Conservation (phyloP, 2,113 vertebrate genomes). For the Mionectes macconnelli region DNA sequence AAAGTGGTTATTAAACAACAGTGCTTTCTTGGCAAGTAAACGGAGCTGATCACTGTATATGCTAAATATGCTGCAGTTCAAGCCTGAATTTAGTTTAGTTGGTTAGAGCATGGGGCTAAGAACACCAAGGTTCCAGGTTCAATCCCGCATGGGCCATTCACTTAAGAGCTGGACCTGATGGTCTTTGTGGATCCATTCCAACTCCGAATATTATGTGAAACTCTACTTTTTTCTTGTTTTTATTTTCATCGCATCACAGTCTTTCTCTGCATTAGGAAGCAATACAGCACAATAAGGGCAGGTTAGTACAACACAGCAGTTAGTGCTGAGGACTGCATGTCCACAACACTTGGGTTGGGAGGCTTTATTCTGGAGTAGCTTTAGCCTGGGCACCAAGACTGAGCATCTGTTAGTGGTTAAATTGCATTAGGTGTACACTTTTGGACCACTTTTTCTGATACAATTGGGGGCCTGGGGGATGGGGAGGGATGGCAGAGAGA, state of each 20-base stretch:
- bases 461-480: fast-evolving
- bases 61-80: neutral
- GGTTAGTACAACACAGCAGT: neutral
- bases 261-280: neutral
- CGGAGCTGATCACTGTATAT: no score
- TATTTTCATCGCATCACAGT: neutral
- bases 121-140: neutral
- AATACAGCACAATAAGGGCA: neutral
- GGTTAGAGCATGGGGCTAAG: neutral
- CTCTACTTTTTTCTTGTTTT: neutral
- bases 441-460: neutral
- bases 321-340: neutral
- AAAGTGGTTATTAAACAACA: no score
- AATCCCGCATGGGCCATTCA: neutral
- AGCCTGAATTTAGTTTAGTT: neutral
- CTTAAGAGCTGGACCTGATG: neutral
- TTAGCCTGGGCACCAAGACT: neutral
- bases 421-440: neutral
- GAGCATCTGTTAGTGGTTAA: neutral
- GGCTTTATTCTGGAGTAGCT: neutral
- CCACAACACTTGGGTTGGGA: neutral
- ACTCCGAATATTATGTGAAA: neutral
- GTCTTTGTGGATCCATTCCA: neutral
- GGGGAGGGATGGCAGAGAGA: neutral
- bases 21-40: no score